These are phyloP conservation scores for Lophochroa leadbeateri DNA, from an alignment of 2,113 vertebrate genomes.

Conservation along the genomic window DNA sequence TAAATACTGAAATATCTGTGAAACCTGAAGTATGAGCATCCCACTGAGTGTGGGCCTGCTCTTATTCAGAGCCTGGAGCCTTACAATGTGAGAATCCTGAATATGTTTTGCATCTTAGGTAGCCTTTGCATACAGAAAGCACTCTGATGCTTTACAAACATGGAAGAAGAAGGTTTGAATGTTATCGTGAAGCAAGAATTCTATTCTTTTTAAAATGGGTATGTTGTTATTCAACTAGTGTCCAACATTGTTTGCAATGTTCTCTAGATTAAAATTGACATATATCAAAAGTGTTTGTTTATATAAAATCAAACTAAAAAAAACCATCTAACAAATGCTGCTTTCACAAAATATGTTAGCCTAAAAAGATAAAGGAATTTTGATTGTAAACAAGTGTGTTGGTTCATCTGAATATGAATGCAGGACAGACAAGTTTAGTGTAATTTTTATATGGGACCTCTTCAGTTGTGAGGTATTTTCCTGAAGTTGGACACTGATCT, in stretches of 20 bases:
- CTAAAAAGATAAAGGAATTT: background rate
- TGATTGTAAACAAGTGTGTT: background rate
- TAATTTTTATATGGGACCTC: background rate
- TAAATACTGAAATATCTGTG: background rate
- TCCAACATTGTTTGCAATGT: background rate
- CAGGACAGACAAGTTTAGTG: background rate
- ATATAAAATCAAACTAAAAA: background rate
- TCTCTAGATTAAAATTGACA: background rate
- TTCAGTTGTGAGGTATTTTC: background rate
- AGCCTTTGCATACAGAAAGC: background rate
- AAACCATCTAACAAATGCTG: rapidly evolving
- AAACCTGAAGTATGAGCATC: background rate
- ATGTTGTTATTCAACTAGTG: background rate
- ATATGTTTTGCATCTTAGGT: background rate
- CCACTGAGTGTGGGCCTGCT: background rate
- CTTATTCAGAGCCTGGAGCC: background rate
- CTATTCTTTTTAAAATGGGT: background rate
- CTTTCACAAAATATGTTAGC: background rate
- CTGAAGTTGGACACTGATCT: background rate
- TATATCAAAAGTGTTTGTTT: background rate
- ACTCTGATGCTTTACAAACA: background rate
- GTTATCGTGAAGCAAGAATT: background rate
- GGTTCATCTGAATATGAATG: background rate
- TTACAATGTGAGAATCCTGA: background rate
- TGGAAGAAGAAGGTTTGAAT: background rate